A percentile compares a stretch with the other conserved stretches of the same genome.
phyloP scores from a whole-genome alignment of 2,797 vertebrate species.

The Apogon talboti region DNA sequence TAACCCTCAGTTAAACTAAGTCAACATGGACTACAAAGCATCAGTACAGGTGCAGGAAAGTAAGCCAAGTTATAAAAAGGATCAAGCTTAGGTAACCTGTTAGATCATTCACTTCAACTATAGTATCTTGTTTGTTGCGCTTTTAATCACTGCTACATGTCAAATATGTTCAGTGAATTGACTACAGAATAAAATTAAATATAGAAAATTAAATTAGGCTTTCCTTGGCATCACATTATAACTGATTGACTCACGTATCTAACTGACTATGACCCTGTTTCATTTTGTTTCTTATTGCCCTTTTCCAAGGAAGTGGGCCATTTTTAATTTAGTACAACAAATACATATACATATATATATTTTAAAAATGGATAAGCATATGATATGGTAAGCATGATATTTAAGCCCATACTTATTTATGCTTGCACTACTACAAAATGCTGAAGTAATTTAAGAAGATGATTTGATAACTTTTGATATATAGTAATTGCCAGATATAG shows the following conservation, averaged over 20 bases:
- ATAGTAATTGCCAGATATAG: too few relatives aligned
- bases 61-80: conserved; percentile 17
- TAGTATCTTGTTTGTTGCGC: conserved; percentile 1
- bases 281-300: too few relatives aligned
- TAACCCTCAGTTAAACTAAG: background rate
- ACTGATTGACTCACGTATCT: background rate
- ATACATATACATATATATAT: too few relatives aligned
- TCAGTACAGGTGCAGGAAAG: background rate
- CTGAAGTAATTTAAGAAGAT: too few relatives aligned
- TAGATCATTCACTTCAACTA: conserved; percentile 15
- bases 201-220: background rate
- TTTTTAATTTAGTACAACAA: too few relatives aligned
- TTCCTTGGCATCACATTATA: background rate
- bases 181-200: background rate
- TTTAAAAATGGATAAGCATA: too few relatives aligned
- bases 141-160: conserved; percentile 3
- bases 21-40: background rate
- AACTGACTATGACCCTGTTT: too few relatives aligned
- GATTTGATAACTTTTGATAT: too few relatives aligned
- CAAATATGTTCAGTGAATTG: background rate
- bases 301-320: too few relatives aligned
- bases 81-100: conserved; percentile 14
- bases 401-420: too few relatives aligned
- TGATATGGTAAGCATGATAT: too few relatives aligned
- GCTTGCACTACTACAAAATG: too few relatives aligned